These are phyloP conservation scores for Notamacropus eugenii DNA, from an alignment of 2,797 vertebrate species.

Conservation along the genomic window DNA sequence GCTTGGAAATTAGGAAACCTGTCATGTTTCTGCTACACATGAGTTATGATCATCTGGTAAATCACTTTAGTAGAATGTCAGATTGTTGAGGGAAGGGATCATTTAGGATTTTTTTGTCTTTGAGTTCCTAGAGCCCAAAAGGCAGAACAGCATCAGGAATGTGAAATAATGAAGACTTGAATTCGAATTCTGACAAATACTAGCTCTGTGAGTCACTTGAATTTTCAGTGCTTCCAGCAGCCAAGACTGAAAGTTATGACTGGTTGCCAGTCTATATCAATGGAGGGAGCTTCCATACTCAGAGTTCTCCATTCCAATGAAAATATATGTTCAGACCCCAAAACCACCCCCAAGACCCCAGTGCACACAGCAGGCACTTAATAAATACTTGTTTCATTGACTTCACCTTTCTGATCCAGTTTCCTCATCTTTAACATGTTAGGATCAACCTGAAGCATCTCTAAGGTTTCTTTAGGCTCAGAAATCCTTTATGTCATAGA, in stretches of 20 bases:
- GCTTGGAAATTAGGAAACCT: neutral
- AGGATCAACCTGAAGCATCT: neutral
- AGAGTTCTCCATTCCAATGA: neutral
- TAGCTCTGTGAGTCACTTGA: neutral
- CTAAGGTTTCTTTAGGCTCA: neutral
- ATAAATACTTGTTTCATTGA: neutral
- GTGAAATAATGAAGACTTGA: neutral
- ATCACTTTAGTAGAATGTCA: neutral
- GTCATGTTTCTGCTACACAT: neutral
- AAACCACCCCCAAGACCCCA: neutral
- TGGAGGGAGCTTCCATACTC: neutral
- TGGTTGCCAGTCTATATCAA: neutral
- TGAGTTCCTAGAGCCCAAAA: neutral
- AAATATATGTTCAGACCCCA: neutral
- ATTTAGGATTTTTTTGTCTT: neutral
- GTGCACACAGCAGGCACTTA: neutral
- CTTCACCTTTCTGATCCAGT: neutral
- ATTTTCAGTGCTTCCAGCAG: neutral
- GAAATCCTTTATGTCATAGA: neutral
- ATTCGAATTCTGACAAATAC: neutral
- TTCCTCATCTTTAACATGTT: neutral
- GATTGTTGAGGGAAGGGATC: neutral
- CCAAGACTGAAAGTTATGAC: neutral
- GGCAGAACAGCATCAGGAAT: neutral
- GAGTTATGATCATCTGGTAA: neutral